These are phyloP conservation scores for Bovichtus diacanthus DNA, from an alignment of 2,797 vertebrate genomes.

Conservation along the genomic window DNA sequence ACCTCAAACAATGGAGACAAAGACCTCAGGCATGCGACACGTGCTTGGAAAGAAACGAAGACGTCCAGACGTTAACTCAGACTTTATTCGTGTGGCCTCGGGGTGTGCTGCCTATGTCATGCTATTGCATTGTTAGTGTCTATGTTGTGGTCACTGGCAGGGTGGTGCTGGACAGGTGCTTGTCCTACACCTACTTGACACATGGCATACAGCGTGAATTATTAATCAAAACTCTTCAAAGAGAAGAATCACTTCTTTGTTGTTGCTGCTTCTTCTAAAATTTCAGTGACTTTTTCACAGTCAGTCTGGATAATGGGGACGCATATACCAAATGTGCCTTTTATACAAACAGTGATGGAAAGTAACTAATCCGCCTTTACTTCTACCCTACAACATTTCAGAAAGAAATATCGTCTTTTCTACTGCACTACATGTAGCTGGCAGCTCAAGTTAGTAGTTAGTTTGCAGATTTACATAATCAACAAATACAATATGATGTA, in stretches of 20 bases:
- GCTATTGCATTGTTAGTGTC: not conserved
- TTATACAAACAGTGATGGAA: not conserved
- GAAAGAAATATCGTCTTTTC: not conserved
- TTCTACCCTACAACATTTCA: not conserved
- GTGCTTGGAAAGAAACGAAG: slow-evolving; percentile 25
- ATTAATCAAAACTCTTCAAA: slow-evolving; percentile 41
- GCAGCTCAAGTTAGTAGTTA: not conserved
- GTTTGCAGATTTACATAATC: not conserved
- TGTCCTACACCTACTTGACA: slow-evolving; percentile 19
- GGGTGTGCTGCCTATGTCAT: slow-evolving; percentile 8
- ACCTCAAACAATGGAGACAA: slow-evolving; percentile 45
- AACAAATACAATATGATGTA: not conserved
- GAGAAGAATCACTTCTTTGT: slow-evolving; percentile 22
- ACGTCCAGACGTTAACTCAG: slow-evolving; percentile 29
- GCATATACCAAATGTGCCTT: slow-evolving; percentile 31
- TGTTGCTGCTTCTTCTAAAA: not conserved
- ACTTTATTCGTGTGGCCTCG: slow-evolving; percentile 22
- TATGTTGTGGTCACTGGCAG: slow-evolving; percentile 36
- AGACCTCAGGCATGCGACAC: slow-evolving; percentile 37
- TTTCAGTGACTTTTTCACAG: not conserved
- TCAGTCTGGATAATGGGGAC: not conserved
- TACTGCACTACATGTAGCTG: not conserved
- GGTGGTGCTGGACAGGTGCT: slow-evolving; percentile 46
- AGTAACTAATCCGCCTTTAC: not conserved
- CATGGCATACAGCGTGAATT: slow-evolving; percentile 37